Evolutionary conservation across 2,888 invertebrate genomes (phyloP).

Genomic region (Sinotaia quadrata): DNA sequence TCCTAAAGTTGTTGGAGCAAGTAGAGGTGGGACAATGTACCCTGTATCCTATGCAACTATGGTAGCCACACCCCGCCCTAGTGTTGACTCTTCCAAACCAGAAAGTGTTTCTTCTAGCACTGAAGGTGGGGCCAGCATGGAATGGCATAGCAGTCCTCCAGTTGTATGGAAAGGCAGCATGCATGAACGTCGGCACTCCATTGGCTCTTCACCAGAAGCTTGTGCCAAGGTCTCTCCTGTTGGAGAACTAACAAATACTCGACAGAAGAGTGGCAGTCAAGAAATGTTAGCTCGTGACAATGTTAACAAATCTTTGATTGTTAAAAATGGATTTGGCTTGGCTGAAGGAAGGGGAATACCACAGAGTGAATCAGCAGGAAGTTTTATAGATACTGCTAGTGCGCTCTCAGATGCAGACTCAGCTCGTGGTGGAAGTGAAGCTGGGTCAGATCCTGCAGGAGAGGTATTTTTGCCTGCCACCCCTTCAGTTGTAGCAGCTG

Average conservation of each 20-base stretch:
- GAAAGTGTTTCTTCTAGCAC: constrained; percentile 19
- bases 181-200: constrained; percentile 62
- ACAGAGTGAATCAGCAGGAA: not conserved
- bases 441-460: not conserved
- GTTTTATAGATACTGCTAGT: constrained; percentile 2
- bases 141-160: constrained; percentile 31
- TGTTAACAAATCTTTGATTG: constrained; percentile 22
- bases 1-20: constrained; percentile 44
- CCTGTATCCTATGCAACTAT: constrained; percentile 64
- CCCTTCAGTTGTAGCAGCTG: not conserved
- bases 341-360: not conserved
- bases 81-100: constrained; percentile 24
- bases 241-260: constrained; percentile 27
- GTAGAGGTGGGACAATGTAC: constrained; percentile 37
- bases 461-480: not conserved
- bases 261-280: constrained; percentile 54
- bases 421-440: constrained; percentile 15
- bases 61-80: constrained; percentile 50
- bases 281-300: constrained; percentile 38
- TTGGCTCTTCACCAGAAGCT: constrained; percentile 62
- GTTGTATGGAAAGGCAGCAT: constrained; percentile 63
- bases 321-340: constrained; percentile 12
- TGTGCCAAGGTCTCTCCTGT: constrained; percentile 38
- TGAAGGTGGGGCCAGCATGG: constrained; percentile 18
- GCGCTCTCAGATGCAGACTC: constrained; percentile 8